phyloP scores from a whole-genome alignment of 2,113 vertebrate species.

The Cyrtonyx montezumae region DNA sequence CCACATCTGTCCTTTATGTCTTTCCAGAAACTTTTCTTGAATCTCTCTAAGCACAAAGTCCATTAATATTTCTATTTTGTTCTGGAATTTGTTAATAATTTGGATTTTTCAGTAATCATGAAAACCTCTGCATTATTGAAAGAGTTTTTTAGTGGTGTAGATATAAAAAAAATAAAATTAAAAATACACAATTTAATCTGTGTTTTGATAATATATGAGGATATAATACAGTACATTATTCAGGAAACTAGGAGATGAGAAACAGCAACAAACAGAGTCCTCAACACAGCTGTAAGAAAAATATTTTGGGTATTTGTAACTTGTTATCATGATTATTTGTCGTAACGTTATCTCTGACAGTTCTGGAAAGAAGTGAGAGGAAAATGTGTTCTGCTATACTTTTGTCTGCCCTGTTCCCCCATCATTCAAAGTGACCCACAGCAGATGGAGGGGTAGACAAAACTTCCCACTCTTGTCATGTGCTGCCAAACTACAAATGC shows the following conservation, averaged over 20 bases:
- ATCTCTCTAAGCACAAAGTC: neutral
- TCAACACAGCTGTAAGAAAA: neutral
- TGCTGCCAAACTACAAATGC: neutral
- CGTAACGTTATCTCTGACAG: neutral
- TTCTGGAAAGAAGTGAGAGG: neutral
- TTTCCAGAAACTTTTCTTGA: conserved; percentile 10
- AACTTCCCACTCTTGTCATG: neutral
- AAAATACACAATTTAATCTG: neutral
- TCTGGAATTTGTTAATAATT: neutral
- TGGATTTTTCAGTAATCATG: neutral
- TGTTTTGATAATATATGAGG: neutral
- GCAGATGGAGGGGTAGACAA: neutral
- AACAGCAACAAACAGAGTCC: neutral
- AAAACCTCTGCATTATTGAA: neutral
- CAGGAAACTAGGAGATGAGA: neutral
- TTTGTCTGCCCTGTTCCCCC: neutral
- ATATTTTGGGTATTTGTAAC: neutral
- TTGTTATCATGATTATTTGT: conserved; percentile 29
- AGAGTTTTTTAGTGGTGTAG: neutral
- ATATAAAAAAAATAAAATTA: neutral
- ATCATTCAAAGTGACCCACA: neutral
- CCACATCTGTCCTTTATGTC: neutral
- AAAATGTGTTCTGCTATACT: neutral
- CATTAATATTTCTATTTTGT: neutral
- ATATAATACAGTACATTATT: neutral